Evolutionary conservation across 2,888 invertebrate species (phyloP).

Genomic region (Thereva nobilitata): DNA sequence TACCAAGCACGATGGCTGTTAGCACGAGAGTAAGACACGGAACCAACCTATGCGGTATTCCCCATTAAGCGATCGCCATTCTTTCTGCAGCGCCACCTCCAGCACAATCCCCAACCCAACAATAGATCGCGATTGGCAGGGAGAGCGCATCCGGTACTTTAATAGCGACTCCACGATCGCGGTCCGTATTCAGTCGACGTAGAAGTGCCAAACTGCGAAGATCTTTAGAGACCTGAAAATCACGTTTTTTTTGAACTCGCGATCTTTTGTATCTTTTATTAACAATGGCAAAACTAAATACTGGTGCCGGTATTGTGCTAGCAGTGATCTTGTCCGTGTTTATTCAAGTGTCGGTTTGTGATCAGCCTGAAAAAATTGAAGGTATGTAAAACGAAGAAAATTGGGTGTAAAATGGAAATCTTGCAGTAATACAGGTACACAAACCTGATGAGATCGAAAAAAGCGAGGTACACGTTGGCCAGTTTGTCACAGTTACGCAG

Average conservation of each 20-base stretch:
- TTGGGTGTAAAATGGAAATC: not conserved
- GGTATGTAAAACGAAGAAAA: constrained; percentile 12
- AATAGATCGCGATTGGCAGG: constrained; percentile 27
- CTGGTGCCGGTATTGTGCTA: constrained; percentile 21
- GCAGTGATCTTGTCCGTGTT: constrained; percentile 27
- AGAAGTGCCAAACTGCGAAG: not conserved
- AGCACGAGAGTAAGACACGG: constrained; percentile 12
- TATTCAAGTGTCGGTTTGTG: not conserved
- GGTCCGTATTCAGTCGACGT: not conserved
- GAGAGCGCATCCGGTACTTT: constrained; percentile 35
- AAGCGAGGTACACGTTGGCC: too few relatives aligned
- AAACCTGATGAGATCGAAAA: too few relatives aligned
- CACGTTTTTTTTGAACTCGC: not conserved
- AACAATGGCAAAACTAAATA: constrained; percentile 34
- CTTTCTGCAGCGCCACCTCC: constrained; percentile 4
- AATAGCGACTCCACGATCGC: constrained; percentile 26
- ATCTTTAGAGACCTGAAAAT: not conserved
- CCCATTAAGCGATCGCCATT: not conserved
- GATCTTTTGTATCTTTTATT: not conserved
- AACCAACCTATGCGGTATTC: not conserved
- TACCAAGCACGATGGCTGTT: not conserved
- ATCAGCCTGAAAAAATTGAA: constrained; percentile 3
- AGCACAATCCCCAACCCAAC: not conserved
- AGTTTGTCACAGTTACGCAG: too few relatives aligned
- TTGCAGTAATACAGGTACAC: not conserved